Percentiles rank a stretch among this genome's conserved stretches.
Conservation (phyloP, 1,140 invertebrate species). For the Aradophagus sp. region DNA sequence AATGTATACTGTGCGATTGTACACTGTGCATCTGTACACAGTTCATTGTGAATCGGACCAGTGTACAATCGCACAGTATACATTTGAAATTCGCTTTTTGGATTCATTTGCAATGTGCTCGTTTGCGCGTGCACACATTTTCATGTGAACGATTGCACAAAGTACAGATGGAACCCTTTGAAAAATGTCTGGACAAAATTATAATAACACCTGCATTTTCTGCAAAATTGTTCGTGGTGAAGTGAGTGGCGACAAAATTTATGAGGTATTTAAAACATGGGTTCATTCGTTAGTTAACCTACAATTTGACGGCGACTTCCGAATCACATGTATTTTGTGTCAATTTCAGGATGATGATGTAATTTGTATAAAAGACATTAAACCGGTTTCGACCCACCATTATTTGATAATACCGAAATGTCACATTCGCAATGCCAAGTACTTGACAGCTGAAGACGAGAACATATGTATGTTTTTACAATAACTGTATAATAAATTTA, state of each 20-base stretch:
- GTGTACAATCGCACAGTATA: too few relatives aligned
- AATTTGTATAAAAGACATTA: constrained; percentile 88
- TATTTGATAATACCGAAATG: constrained; percentile 85
- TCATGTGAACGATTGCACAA: too few relatives aligned
- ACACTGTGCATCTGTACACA: too few relatives aligned
- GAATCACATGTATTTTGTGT: constrained; percentile 6
- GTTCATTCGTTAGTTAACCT: constrained; percentile 15
- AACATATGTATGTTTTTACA: constrained; percentile 77
- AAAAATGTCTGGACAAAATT: constrained; percentile 21
- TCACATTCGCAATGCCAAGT: constrained; percentile 85
- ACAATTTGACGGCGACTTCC: too few relatives aligned
- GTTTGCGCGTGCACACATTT: too few relatives aligned
- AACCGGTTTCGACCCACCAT: constrained; percentile 87
- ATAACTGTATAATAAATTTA: too few relatives aligned
- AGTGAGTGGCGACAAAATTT: constrained; percentile 75
- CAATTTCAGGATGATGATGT: constrained; percentile 82
- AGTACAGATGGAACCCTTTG: too few relatives aligned
- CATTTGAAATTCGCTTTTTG: too few relatives aligned
- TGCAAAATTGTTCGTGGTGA: constrained; percentile 81
- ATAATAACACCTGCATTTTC: constrained; percentile 78
- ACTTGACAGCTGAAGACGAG: constrained; percentile 79
- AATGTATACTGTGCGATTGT: too few relatives aligned
- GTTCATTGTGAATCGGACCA: not conserved
- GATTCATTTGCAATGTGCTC: too few relatives aligned
- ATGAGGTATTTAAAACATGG: constrained; percentile 61